Evolutionary conservation across 2,888 invertebrate genomes (phyloP).

Genomic region (Erebia palarica): DNA sequence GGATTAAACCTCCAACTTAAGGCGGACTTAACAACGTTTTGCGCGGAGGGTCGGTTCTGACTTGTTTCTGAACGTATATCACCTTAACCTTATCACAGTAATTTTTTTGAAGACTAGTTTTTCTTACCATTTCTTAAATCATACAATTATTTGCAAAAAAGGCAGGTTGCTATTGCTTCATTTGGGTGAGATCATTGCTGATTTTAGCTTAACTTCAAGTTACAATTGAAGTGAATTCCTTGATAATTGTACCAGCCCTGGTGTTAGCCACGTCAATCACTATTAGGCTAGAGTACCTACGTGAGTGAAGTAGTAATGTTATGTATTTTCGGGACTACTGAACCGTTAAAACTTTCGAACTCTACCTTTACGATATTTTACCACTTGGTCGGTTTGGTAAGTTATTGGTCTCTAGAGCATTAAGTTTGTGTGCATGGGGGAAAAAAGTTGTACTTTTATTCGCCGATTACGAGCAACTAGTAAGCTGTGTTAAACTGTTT

Average conservation of each 20-base stretch:
- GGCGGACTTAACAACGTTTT: too few relatives aligned
- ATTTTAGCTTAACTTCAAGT: too few relatives aligned
- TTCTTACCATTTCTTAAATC: background rate
- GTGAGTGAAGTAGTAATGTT: conserved; percentile 33
- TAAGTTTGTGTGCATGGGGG: conserved; percentile 10
- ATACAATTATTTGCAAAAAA: too few relatives aligned
- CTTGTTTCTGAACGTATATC: too few relatives aligned
- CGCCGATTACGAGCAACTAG: background rate
- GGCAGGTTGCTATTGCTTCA: too few relatives aligned
- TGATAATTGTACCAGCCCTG: background rate
- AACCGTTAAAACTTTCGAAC: conserved; percentile 16
- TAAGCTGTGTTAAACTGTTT: conserved; percentile 3
- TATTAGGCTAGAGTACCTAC: conserved; percentile 48
- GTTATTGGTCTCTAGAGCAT: conserved; percentile 16
- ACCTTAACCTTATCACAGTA: too few relatives aligned
- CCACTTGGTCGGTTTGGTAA: conserved; percentile 6
- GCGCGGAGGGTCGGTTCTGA: too few relatives aligned
- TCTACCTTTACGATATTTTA: conserved; percentile 17
- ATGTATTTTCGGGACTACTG: conserved; percentile 19
- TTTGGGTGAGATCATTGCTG: too few relatives aligned
- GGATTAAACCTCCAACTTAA: too few relatives aligned
- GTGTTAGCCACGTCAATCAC: conserved; percentile 54
- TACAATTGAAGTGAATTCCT: background rate
- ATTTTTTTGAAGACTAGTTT: too few relatives aligned
- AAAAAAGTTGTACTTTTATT: conserved; percentile 13